Percentiles rank a stretch among this genome's conserved stretches.
These are phyloP conservation scores for Uria aalge DNA, from an alignment of 2,113 vertebrate species.

Conservation along the genomic window DNA sequence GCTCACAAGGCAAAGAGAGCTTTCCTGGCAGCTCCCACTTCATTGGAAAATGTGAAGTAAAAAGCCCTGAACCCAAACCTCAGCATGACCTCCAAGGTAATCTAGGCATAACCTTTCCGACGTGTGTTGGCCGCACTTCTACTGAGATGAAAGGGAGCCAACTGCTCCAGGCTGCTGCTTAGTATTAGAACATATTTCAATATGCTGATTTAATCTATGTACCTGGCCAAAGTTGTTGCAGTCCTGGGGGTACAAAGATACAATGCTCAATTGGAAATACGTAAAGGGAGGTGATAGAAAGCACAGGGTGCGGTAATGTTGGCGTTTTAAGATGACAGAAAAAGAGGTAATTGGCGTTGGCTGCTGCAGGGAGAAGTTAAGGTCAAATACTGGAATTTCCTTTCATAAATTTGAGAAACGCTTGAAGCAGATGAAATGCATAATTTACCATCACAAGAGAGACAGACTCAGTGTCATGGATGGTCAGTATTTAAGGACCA, in stretches of 20 bases:
- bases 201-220: constrained; percentile 68
- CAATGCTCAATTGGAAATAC: not conserved
- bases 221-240: not conserved
- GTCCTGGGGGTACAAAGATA: not conserved
- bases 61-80: not conserved
- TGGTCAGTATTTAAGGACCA: not conserved
- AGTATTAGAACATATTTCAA: constrained; percentile 36
- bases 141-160: not conserved
- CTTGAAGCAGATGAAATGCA: not conserved
- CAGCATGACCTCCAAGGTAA: not conserved
- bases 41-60: not conserved
- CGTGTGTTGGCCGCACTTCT: not conserved
- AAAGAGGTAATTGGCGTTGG: not conserved
- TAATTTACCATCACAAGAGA: not conserved
- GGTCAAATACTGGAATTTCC: not conserved
- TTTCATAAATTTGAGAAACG: not conserved
- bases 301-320: not conserved
- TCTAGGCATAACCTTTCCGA: not conserved
- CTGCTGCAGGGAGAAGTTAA: not conserved
- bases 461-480: not conserved
- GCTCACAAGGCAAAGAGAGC: not conserved
- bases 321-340: not conserved
- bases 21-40: not conserved
- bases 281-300: not conserved
- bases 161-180: not conserved